A percentile compares a stretch with the other conserved stretches of the same genome.
These are phyloP conservation scores for Nerophis ophidion DNA, from an alignment of 2,113 vertebrate species.

Conservation along the genomic window DNA sequence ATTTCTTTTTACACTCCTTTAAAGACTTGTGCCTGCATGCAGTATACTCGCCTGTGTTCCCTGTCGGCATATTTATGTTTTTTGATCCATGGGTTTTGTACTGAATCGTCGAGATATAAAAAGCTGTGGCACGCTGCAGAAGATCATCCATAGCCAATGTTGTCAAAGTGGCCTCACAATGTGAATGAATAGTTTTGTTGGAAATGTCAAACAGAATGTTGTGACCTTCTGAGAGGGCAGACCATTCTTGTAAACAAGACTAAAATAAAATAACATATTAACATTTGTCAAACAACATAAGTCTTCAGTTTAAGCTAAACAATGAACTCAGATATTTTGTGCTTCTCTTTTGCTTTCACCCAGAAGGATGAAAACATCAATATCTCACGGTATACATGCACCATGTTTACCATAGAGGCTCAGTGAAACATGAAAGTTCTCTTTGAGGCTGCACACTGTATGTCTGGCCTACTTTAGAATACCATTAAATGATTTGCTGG, in stretches of 20 bases:
- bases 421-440: slow-evolving; percentile 42
- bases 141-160: slow-evolving; percentile 12
- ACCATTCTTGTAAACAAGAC: not conserved
- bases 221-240: slow-evolving; percentile 5
- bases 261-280: not conserved
- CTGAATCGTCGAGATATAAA: slow-evolving; percentile 7
- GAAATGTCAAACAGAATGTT: slow-evolving; percentile 21
- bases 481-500: slow-evolving; percentile 45
- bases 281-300: not conserved
- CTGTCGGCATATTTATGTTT: slow-evolving; percentile 14
- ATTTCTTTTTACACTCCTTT: not conserved
- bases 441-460: slow-evolving; percentile 26
- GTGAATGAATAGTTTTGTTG: slow-evolving; percentile 3
- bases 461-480: slow-evolving; percentile 54
- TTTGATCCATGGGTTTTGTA: slow-evolving; percentile 4
- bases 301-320: not conserved
- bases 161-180: slow-evolving; percentile 28
- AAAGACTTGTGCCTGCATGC: not conserved
- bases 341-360: not conserved
- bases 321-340: slow-evolving; percentile 1
- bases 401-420: slow-evolving; percentile 32
- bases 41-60: slow-evolving; percentile 3
- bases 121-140: slow-evolving; percentile 29
- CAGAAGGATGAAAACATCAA: slow-evolving; percentile 14
- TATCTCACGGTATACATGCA: slow-evolving; percentile 12